Base-by-base conservation (phyloP, 1,140 invertebrate species). In the Pollicipes pollicipes region DNA sequence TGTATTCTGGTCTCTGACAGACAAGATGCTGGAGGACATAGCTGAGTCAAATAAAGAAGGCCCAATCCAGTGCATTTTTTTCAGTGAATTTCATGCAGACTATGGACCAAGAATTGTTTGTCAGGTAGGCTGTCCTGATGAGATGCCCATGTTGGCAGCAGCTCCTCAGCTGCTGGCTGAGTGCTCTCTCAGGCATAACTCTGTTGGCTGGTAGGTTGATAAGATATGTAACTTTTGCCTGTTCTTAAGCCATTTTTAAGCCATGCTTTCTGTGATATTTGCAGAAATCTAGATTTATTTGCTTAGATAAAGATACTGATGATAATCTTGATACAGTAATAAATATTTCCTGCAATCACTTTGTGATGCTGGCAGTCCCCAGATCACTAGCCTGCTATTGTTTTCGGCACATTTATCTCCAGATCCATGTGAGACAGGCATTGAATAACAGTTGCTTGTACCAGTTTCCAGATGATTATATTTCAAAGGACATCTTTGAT, bases 401-500 rank as follows among this genome's bases (percentile, higher is more conserved):
- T n/a, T n/a, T n/a, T n/a, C n/a, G n/a, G n/a, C n/a, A n/a, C n/a
- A n/a, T n/a, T n/a, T n/a, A n/a, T n/a, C n/a, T n/a, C n/a, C n/a
- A n/a, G n/a, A n/a, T n/a, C n/a, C n/a, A n/a, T n/a, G n/a, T n/a
- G n/a, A n/a, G n/a, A n/a, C n/a, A n/a, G n/a, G n/a, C n/a, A n/a
- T n/a, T n/a, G n/a, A n/a, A n/a, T n/a, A n/a, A n/a, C n/a, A n/a
- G n/a, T n/a, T n/a, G n/a, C n/a, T n/a, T n/a, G n/a, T 6, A 4
- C 10, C n/a, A 74, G 27, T 74, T 70, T 66, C 80, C 79, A 70
- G 76, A 90, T 77, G 88, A 95, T 79, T 92, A 88, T 78, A 87
- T 97, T 70, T 89, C 88, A 0, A 95, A 95, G 80, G 93, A 96
- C 75, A 84, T 90, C 30, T 97, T 97, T 83, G 93, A 97, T 82